phyloP scores from a whole-genome alignment of 2,797 vertebrate species.

The Manis crassicaudata region DNA sequence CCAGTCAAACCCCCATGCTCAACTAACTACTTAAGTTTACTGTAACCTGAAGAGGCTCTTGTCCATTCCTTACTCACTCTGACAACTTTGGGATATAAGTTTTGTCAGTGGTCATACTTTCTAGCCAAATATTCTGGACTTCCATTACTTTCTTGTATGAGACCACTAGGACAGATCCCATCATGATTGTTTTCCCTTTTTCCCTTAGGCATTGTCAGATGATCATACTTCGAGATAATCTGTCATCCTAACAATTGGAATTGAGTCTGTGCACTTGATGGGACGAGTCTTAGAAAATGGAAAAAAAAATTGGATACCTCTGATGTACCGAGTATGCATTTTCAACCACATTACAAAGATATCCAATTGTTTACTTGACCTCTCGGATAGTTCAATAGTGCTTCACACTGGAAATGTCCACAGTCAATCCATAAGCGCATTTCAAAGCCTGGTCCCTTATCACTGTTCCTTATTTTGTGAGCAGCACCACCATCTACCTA shows the following conservation, averaged over 20 bases:
- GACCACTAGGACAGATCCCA: neutral
- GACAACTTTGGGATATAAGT: neutral
- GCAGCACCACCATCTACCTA: neutral
- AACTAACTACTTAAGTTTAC: neutral
- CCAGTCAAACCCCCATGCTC: neutral
- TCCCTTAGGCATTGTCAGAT: neutral
- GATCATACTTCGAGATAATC: neutral
- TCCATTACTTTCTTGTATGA: neutral
- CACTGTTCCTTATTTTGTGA: neutral
- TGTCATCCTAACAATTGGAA: neutral
- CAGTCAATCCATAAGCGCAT: accelerated
- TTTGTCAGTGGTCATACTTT: neutral
- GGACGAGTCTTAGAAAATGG: neutral
- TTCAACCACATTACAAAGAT: neutral
- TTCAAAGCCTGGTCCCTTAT: neutral
- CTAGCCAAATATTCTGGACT: neutral
- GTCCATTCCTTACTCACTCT: neutral
- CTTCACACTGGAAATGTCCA: neutral
- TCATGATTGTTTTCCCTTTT: neutral
- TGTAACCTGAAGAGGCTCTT: neutral
- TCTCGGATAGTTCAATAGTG: neutral
- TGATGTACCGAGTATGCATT: neutral
- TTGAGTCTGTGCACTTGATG: neutral
- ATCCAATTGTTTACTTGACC: neutral
- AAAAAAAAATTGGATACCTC: neutral